These are phyloP conservation scores for Blomia tropicalis DNA, from an alignment of 2,888 invertebrate species.

Conservation along the genomic window DNA sequence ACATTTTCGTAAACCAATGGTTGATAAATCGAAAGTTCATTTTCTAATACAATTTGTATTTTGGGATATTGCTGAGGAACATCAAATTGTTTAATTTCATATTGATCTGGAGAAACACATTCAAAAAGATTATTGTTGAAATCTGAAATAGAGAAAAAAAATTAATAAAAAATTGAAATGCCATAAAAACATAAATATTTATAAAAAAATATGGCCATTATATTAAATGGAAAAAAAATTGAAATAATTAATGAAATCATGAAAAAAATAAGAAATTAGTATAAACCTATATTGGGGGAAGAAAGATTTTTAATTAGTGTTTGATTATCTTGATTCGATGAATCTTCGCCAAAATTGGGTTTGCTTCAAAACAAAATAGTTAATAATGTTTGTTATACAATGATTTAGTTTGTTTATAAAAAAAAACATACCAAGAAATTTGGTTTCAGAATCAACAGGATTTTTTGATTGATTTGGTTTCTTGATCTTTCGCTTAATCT, in stretches of 20 bases:
- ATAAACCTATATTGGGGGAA: neutral
- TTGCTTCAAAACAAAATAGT: neutral
- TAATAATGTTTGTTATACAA: no score
- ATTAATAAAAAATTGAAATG: neutral
- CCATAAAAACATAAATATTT: neutral
- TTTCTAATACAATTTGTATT: neutral
- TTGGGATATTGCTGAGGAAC: neutral
- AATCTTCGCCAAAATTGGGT: neutral
- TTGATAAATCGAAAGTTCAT: neutral
- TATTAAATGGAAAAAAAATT: neutral
- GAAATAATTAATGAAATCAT: neutral
- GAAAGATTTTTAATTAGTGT: constrained; percentile 1
- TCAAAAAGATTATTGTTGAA: constrained; percentile 4
- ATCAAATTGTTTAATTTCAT: neutral
- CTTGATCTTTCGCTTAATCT: neutral
- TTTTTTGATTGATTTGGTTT: neutral
- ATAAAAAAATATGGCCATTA: neutral
- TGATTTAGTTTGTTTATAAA: no score
- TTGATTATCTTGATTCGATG: neutral
- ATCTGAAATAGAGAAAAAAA: neutral
- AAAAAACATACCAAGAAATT: no score
- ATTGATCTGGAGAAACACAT: constrained; percentile 7
- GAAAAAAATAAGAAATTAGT: neutral
- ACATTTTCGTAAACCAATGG: constrained; percentile 14
- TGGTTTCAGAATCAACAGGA: no score